These are phyloP conservation scores for Phrynocephalus versicolor DNA, from an alignment of 2,113 vertebrate genomes.

Conservation along the genomic window DNA sequence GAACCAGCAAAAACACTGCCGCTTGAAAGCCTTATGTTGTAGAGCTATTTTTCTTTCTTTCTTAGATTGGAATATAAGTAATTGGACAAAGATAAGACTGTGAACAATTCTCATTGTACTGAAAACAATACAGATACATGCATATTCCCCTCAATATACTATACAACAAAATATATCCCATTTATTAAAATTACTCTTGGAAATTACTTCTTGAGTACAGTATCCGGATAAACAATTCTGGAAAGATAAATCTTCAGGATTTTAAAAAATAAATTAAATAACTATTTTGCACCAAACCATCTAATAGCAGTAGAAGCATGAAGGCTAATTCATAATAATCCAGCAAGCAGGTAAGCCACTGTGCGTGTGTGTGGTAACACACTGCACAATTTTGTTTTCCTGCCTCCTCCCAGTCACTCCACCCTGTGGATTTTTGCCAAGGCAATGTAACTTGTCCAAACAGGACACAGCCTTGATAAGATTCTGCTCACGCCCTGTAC, in stretches of 20 bases:
- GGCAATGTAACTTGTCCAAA: constrained; percentile 81
- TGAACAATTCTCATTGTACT: too few species aligned
- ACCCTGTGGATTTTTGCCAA: constrained; percentile 77
- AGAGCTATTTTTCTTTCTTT: not conserved
- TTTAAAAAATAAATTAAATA: constrained; percentile 41
- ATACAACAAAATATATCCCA: too few species aligned
- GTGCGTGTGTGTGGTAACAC: constrained; percentile 60
- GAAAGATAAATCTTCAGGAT: not conserved
- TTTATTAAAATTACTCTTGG: constrained; percentile 27
- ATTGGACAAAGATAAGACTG: too few species aligned
- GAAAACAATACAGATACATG: too few species aligned
- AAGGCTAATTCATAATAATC: constrained; percentile 64
- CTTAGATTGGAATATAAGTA: too few species aligned
- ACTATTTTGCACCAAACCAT: constrained; percentile 54
- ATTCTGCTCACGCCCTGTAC: constrained; percentile 78
- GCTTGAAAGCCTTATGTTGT: not conserved
- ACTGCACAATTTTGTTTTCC: constrained; percentile 77
- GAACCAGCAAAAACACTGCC: not conserved
- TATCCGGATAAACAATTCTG: constrained; percentile 8
- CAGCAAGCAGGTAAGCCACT: constrained; percentile 72
- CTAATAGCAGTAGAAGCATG: constrained; percentile 63
- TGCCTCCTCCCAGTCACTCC: constrained; percentile 78
- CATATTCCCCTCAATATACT: not conserved
- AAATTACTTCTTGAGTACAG: constrained; percentile 22
- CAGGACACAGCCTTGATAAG: constrained; percentile 81